These are phyloP conservation scores for Gallinago undulata DNA, from an alignment of 2,113 vertebrate genomes.

Conservation along the genomic window DNA sequence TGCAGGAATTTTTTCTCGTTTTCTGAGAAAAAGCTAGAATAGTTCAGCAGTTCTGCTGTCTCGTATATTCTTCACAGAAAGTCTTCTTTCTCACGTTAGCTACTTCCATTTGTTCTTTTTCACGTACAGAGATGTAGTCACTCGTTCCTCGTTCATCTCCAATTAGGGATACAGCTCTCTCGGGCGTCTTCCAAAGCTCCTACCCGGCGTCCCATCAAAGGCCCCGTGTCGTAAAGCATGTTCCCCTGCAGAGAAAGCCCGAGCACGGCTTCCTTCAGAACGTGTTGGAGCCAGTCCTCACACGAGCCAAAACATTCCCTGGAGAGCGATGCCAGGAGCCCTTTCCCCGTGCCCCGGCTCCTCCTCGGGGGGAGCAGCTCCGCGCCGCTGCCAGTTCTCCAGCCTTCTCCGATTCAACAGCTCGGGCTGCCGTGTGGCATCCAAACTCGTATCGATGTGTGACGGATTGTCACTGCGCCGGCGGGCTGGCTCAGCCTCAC, in stretches of 20 bases:
- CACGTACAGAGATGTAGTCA: neutral
- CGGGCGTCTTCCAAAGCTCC: neutral
- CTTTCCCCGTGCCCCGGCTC: neutral
- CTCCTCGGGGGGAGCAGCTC: neutral
- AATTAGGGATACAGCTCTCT: neutral
- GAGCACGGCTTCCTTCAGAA: constrained; percentile 21
- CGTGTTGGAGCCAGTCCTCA: neutral
- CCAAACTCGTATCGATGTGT: neutral
- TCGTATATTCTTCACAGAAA: neutral
- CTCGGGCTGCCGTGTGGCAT: neutral
- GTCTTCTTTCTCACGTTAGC: neutral
- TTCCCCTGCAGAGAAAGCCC: neutral
- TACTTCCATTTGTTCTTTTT: neutral
- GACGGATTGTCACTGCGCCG: neutral
- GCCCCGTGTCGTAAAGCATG: neutral
- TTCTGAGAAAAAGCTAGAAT: neutral
- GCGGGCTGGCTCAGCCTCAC: neutral
- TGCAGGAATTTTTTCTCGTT: neutral
- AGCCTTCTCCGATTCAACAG: neutral
- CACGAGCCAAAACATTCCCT: constrained; percentile 7
- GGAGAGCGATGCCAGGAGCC: neutral
- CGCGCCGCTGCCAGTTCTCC: neutral
- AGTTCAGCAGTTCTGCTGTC: neutral
- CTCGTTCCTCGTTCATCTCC: neutral
- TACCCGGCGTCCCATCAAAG: neutral